Evolutionary conservation across 2,113 vertebrate species (phyloP).

Genomic region (Eudorcas thomsonii): DNA sequence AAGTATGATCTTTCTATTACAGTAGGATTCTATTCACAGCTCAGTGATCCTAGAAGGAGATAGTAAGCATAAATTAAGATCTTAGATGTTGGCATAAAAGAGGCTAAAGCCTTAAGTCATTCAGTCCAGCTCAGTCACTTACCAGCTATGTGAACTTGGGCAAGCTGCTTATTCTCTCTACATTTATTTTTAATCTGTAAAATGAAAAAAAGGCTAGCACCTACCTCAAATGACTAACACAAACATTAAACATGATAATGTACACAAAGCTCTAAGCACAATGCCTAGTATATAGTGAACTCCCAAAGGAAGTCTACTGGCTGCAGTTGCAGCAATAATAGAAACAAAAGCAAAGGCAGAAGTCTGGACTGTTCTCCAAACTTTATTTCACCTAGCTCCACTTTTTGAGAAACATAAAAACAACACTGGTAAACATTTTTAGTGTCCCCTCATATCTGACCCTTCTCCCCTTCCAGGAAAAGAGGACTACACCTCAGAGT

Average conservation of each 20-base stretch:
- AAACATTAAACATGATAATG: not conserved
- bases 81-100: not conserved
- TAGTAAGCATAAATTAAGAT: not conserved
- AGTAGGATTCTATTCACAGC: not conserved
- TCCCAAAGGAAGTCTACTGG: not conserved
- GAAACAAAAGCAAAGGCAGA: not conserved
- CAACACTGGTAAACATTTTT: not conserved
- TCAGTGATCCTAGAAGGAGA: not conserved
- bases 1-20: not conserved
- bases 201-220: constrained; percentile 24
- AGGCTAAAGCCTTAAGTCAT: not conserved
- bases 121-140: not conserved
- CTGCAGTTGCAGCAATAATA: not conserved
- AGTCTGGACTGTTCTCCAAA: not conserved
- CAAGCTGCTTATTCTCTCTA: not conserved
- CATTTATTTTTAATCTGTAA: not conserved
- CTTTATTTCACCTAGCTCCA: not conserved
- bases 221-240: not conserved
- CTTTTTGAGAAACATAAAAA: not conserved
- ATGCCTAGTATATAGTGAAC: not conserved
- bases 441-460: not conserved
- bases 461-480: not conserved
- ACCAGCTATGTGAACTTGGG: not conserved
- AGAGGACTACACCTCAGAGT: not conserved
- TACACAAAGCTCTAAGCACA: not conserved